These are phyloP conservation scores for Upupa epops DNA, from an alignment of 2,113 vertebrate genomes.

Conservation along the genomic window DNA sequence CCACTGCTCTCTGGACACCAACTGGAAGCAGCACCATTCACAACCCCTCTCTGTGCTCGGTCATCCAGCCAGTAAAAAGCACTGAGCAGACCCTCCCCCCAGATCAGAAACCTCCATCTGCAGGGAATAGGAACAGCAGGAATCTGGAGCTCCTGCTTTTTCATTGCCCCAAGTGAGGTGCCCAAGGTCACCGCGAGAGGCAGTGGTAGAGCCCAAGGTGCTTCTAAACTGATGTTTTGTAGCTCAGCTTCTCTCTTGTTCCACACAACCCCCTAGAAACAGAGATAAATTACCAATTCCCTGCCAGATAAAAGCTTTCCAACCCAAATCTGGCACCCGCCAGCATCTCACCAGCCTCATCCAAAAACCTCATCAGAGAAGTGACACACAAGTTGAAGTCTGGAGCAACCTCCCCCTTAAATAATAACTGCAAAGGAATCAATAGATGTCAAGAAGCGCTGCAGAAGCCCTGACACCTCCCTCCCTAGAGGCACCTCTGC, in stretches of 20 bases:
- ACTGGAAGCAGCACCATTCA: no score
- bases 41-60: no score
- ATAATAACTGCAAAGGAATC: not conserved
- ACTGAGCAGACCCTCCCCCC: no score
- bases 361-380: not conserved
- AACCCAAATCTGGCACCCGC: not conserved
- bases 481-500: not conserved
- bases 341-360: not conserved
- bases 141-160: not conserved
- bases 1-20: no score
- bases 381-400: not conserved
- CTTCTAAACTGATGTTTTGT: not conserved
- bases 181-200: not conserved
- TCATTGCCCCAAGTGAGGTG: not conserved
- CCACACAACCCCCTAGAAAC: fast-evolving
- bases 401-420: not conserved
- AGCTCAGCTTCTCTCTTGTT: not conserved
- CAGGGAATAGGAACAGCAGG: fast-evolving
- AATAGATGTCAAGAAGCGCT: not conserved
- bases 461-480: not conserved
- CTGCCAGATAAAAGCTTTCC: not conserved
- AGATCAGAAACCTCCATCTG: not conserved
- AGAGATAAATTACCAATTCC: not conserved
- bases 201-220: not conserved
- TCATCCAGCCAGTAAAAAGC: no score